Conservation (phyloP, 1,140 invertebrate genomes). For the Venturia canescens region DNA sequence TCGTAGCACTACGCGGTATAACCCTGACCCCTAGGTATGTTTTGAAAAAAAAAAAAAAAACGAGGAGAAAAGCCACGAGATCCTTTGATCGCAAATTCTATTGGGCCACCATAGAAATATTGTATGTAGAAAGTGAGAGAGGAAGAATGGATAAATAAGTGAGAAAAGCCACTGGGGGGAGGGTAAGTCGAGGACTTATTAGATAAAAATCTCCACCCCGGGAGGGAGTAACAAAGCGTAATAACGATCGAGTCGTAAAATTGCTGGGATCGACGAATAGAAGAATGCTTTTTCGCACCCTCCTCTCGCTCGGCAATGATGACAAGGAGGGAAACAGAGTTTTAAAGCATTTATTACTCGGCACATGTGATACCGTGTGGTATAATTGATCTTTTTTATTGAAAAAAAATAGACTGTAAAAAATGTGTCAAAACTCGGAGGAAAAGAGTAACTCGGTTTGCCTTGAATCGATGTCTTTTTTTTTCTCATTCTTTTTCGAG, state of each 20-base stretch:
- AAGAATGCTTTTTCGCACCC: too few species aligned
- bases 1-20: slow-evolving; percentile 41
- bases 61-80: slow-evolving; percentile 37
- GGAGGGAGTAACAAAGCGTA: neutral
- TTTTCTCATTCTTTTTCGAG: neutral
- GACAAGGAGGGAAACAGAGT: too few species aligned
- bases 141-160: slow-evolving; percentile 25
- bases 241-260: too few species aligned
- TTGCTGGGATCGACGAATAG: too few species aligned
- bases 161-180: neutral
- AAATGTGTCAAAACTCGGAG: neutral
- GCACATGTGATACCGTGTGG: too few species aligned
- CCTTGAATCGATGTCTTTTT: neutral
- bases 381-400: too few species aligned
- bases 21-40: slow-evolving; percentile 51
- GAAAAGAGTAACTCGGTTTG: neutral
- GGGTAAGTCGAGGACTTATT: slow-evolving; percentile 29
- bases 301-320: too few species aligned
- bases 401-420: too few species aligned
- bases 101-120: slow-evolving; percentile 59
- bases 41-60: slow-evolving; percentile 59
- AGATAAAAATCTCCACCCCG: neutral
- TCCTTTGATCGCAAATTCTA: slow-evolving; percentile 69
- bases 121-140: slow-evolving; percentile 22
- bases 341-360: too few species aligned